These are phyloP conservation scores for Cepaea hortensis DNA, from an alignment of 2,888 invertebrate genomes.

Conservation along the genomic window DNA sequence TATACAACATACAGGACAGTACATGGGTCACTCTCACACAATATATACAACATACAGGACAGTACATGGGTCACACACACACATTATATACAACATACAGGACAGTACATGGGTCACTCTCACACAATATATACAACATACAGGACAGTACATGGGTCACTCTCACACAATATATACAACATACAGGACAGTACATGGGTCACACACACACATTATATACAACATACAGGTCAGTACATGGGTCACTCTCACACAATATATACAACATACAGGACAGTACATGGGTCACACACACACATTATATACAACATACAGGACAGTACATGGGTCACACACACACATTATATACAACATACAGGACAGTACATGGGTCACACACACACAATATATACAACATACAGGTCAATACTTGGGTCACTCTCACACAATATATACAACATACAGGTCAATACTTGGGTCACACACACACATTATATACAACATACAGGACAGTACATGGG, in stretches of 20 bases:
- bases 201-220: too few species aligned
- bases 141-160: not conserved
- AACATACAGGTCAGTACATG: too few species aligned
- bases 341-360: not conserved
- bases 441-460: not conserved
- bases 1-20: not conserved
- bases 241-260: not conserved
- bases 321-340: not conserved
- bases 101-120: not conserved
- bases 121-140: not conserved
- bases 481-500: not conserved
- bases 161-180: not conserved
- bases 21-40: not conserved
- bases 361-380: not conserved
- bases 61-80: too few species aligned
- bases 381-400: too few species aligned
- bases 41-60: too few species aligned
- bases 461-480: not conserved
- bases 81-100: not conserved
- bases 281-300: not conserved
- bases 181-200: not conserved
- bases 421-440: not conserved
- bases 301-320: not conserved
- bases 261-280: not conserved
- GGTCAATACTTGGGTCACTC: too few species aligned